Base-by-base conservation (phyloP, 2,888 invertebrate genomes). In the Phortica magna region DNA sequence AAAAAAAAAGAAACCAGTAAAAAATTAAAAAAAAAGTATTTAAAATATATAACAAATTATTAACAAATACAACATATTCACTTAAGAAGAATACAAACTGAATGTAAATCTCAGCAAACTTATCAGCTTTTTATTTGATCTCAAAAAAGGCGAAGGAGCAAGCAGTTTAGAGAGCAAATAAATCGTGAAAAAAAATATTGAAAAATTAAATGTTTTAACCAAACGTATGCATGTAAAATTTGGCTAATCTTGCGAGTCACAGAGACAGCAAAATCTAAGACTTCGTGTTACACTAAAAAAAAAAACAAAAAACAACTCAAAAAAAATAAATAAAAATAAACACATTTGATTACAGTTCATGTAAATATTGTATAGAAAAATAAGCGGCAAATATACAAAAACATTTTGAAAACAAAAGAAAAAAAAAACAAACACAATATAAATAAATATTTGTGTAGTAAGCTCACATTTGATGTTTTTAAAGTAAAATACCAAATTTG, bases 301-400 rank as follows among this genome's bases (percentile, higher is more conserved):
- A 73, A 74, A 14, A 42, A 12, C 31, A 39, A 39, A 76, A 70
- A 76, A 43, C n/a, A n/a, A 42, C n/a, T 12, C 19, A 42, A 41
- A 39, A 72, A 57, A 57, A 57, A n/a, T 41, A 68, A 68, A 57
- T 55, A 39, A 48, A 67, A 75, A n/a, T 59, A 70, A 71, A 59
- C 39, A 61, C 39, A 61, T 71, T 22, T 59, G 7, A 80, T 82
- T 79, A 88, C 87, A 89, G 85, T 88, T 89, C 87, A 88, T 87
- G 86, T 87, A 87, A 89, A 87, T 87, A 87, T 89, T 87, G 86
- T 87, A 87, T 89, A 87, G 84, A 87, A 82, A 83, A 80, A 83
- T 83, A 79, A 61, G 22, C 6, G 19, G 22, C 48, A 48, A 48
- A 75, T 74, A 76, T 77, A 80, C 77, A 81, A 84, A 77, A 77